These are phyloP conservation scores for Chironomus tepperi DNA, from an alignment of 1,140 invertebrate species.

Conservation along the genomic window DNA sequence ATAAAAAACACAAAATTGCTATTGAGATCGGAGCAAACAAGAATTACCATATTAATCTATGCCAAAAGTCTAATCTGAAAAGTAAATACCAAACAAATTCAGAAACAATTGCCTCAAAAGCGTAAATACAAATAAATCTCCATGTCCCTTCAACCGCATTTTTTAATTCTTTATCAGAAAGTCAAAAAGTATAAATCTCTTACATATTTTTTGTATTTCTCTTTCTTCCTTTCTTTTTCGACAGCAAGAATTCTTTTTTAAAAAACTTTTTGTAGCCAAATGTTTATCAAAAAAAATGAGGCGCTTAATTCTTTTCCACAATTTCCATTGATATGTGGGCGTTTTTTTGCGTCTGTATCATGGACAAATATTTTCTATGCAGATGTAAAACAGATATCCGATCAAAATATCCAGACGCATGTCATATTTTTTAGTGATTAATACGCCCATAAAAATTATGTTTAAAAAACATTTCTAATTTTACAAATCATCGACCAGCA, in stretches of 20 bases:
- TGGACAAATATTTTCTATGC: not conserved
- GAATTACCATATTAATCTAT: too few relatives aligned
- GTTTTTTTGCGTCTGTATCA: not conserved
- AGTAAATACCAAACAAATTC: too few relatives aligned
- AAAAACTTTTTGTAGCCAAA: not conserved
- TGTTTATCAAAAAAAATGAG: not conserved
- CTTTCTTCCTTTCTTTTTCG: not conserved
- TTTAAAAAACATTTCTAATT: not conserved
- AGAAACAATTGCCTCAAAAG: too few relatives aligned
- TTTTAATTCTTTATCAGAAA: too few relatives aligned
- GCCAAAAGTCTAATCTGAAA: too few relatives aligned
- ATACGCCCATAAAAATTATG: slow-evolving; percentile 8
- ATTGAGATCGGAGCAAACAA: too few relatives aligned
- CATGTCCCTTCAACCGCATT: too few relatives aligned
- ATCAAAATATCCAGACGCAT: not conserved
- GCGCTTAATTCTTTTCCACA: not conserved
- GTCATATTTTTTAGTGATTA: not conserved
- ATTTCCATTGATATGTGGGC: not conserved
- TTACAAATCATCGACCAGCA: slow-evolving; percentile 12
- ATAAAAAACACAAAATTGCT: too few relatives aligned
- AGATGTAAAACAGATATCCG: not conserved
- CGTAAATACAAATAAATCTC: too few relatives aligned
- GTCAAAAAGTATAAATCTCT: too few relatives aligned
- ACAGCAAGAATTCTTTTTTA: not conserved
- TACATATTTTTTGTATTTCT: too few relatives aligned